Percentiles rank a stretch among this genome's conserved stretches.
phyloP scores from a whole-genome alignment of 2,888 invertebrate species.

The Apodemia zela region DNA sequence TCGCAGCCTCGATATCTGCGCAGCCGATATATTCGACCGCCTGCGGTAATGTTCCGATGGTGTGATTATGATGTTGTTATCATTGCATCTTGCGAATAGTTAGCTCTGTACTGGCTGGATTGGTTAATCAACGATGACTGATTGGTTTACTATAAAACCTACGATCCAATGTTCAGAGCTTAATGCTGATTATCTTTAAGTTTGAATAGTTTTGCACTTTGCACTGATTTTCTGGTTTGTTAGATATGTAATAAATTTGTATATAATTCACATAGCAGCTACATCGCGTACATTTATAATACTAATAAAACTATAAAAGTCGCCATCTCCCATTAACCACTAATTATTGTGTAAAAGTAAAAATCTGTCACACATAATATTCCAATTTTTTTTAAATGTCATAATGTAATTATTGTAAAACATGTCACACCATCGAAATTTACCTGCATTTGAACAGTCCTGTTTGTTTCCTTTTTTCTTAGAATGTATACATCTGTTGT shows the following conservation, averaged over 20 bases:
- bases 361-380: constrained; percentile 4
- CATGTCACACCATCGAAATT: constrained; percentile 76
- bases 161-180: neutral
- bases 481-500: neutral
- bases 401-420: constrained; percentile 42
- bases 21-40: constrained; percentile 76
- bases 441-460: constrained; percentile 59
- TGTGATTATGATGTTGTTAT: constrained; percentile 46
- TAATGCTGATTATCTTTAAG: constrained; percentile 2
- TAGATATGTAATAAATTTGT: constrained; percentile 19
- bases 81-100: constrained; percentile 23
- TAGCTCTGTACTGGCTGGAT: constrained; percentile 11
- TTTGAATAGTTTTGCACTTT: constrained; percentile 12
- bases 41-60: constrained; percentile 78
- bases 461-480: constrained; percentile 35
- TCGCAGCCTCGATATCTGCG: constrained; percentile 63
- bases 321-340: constrained; percentile 23
- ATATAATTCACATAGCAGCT: constrained; percentile 22
- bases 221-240: constrained; percentile 14
- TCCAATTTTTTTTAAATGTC: constrained; percentile 17
- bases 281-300: constrained; percentile 16
- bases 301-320: constrained; percentile 20
- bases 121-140: neutral
- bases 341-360: constrained; percentile 17
- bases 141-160: neutral